Conservation (phyloP, 2,797 vertebrate genomes). For the Girardinus metallicus region DNA sequence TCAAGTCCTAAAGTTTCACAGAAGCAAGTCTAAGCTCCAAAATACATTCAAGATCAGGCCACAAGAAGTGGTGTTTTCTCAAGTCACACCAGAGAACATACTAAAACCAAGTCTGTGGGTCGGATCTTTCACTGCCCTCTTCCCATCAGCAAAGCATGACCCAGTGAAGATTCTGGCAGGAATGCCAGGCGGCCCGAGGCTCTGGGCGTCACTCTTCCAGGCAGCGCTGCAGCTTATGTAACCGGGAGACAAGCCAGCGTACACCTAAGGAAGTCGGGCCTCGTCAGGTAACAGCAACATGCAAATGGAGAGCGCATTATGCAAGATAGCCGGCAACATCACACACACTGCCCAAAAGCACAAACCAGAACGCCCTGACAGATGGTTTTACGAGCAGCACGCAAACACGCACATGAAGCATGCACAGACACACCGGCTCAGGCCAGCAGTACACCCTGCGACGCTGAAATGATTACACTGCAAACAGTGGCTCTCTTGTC, state of each 20-base stretch:
- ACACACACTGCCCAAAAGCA: conserved; percentile 39
- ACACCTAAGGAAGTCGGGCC: conserved; percentile 62
- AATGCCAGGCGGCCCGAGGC: conserved; percentile 57
- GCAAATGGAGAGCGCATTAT: conserved; percentile 74
- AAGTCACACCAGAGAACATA: conserved; percentile 15
- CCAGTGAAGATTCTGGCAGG: conserved; percentile 53
- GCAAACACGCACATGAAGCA: conserved; percentile 11
- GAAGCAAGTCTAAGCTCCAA: background rate
- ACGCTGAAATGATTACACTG: conserved; percentile 50
- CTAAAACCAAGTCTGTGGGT: conserved; percentile 14
- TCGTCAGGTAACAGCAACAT: conserved; percentile 71
- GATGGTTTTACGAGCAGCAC: conserved; percentile 7
- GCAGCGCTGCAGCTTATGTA: conserved; percentile 70
- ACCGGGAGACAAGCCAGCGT: conserved; percentile 73
- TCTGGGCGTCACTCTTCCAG: conserved; percentile 41
- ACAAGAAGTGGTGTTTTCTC: conserved; percentile 14
- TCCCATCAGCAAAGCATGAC: conserved; percentile 55
- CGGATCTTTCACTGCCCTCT: conserved; percentile 40
- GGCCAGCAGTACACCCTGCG: conserved; percentile 17
- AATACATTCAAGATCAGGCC: too few relatives aligned
- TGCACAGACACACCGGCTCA: background rate
- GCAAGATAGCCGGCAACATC: conserved; percentile 43
- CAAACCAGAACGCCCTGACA: conserved; percentile 49
- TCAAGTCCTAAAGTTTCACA: conserved; percentile 8
- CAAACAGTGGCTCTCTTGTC: conserved; percentile 43